These are phyloP conservation scores for Cheilosia pagana DNA, from an alignment of 2,888 invertebrate genomes.

Conservation along the genomic window DNA sequence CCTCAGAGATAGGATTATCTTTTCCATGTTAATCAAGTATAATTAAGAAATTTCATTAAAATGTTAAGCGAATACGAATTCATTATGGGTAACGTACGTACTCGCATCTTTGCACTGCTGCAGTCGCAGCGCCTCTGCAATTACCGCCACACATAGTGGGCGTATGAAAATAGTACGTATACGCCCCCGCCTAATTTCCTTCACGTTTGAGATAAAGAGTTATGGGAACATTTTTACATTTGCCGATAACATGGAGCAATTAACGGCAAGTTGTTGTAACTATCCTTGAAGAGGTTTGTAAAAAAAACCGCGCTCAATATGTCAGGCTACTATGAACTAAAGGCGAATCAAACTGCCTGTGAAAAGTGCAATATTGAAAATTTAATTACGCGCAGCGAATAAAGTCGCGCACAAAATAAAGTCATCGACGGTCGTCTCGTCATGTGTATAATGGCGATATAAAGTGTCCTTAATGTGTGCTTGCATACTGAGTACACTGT, in stretches of 20 bases:
- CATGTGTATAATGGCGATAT: constrained; percentile 50
- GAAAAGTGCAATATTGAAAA: constrained; percentile 56
- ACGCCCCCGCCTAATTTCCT: constrained; percentile 18
- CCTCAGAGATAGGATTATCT: constrained; percentile 77
- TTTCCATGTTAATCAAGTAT: constrained; percentile 78
- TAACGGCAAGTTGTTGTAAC: constrained; percentile 8
- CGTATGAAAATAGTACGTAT: constrained; percentile 4
- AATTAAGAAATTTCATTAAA: constrained; percentile 78
- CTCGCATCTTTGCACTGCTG: constrained; percentile 7
- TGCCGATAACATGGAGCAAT: constrained; percentile 33
- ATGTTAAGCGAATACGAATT: constrained; percentile 77
- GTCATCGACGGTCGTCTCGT: constrained; percentile 32
- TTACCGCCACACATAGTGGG: not conserved
- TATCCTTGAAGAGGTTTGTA: constrained; percentile 18
- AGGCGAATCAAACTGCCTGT: constrained; percentile 28
- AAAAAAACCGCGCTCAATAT: constrained; percentile 36
- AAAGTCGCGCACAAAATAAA: constrained; percentile 49
- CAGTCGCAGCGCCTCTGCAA: not conserved
- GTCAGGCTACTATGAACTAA: constrained; percentile 1
- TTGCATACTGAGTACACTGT: constrained; percentile 3
- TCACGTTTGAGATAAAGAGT: constrained; percentile 15
- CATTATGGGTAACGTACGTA: constrained; percentile 50
- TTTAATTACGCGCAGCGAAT: constrained; percentile 66
- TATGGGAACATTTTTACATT: constrained; percentile 7
- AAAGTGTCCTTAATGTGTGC: constrained; percentile 60